Evolutionary conservation across 1,140 invertebrate genomes (phyloP).

Genomic region (Neuroterus valhalla): DNA sequence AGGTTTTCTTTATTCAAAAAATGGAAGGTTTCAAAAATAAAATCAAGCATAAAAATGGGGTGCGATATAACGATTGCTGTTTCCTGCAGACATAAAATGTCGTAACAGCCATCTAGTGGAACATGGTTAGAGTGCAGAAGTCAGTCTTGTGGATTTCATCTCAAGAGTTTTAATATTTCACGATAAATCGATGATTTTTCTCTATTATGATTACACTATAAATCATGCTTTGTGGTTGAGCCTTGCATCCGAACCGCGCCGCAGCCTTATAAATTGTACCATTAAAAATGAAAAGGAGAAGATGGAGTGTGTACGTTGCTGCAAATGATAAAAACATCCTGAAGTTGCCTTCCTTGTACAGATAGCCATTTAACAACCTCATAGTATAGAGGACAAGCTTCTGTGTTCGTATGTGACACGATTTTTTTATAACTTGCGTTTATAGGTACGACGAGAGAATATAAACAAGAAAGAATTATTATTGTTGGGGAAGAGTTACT

Average conservation of each 20-base stretch:
- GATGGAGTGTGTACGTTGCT: constrained; percentile 30
- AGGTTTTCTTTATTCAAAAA: too few species aligned
- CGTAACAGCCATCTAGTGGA: constrained; percentile 54
- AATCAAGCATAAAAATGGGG: too few species aligned
- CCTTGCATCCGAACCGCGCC: constrained; percentile 10
- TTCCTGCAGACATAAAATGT: too few species aligned
- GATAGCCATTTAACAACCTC: too few species aligned
- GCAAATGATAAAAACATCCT: not conserved
- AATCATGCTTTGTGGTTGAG: constrained; percentile 57
- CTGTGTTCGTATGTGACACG: too few species aligned
- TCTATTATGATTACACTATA: constrained; percentile 69
- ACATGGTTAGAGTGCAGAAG: constrained; percentile 49
- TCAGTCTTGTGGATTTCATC: constrained; percentile 56
- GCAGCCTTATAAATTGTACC: constrained; percentile 64
- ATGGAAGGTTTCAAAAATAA: too few species aligned
- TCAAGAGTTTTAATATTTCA: constrained; percentile 66
- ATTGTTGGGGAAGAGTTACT: too few species aligned
- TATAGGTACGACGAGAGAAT: too few species aligned
- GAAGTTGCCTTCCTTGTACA: not conserved
- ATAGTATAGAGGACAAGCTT: too few species aligned
- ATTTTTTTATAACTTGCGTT: too few species aligned
- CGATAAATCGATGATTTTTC: constrained; percentile 69
- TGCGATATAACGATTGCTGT: too few species aligned
- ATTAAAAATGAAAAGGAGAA: constrained; percentile 54
- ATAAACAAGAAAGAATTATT: too few species aligned